phyloP scores from a whole-genome alignment of 2,797 vertebrate genomes.

The Perodicticus potto region DNA sequence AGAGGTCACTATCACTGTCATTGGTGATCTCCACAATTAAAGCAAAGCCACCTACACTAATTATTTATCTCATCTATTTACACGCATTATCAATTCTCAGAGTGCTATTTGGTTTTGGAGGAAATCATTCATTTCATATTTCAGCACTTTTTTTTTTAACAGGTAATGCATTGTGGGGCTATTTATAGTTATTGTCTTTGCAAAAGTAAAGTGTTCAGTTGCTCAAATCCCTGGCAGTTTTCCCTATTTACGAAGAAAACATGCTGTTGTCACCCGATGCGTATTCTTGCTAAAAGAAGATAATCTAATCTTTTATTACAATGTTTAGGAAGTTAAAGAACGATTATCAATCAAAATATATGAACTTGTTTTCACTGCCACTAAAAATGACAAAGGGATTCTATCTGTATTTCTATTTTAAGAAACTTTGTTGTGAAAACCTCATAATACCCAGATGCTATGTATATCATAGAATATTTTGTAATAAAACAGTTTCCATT shows the following conservation, averaged over 20 bases:
- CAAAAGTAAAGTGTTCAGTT: not conserved
- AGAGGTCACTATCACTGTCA: not conserved
- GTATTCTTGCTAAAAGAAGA: not conserved
- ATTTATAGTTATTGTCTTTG: not conserved
- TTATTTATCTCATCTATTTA: not conserved
- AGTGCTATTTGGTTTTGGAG: not conserved
- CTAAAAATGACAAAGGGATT: not conserved
- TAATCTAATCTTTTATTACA: not conserved
- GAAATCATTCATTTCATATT: not conserved
- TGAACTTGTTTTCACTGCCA: not conserved
- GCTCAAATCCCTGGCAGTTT: not conserved
- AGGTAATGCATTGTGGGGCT: not conserved
- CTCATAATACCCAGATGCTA: not conserved
- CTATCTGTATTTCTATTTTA: not conserved
- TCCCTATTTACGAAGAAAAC: not conserved
- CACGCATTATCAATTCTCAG: not conserved
- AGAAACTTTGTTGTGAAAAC: not conserved
- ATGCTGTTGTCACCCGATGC: not conserved
- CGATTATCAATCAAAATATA: not conserved
- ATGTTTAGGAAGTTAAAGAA: not conserved
- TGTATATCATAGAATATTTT: not conserved
- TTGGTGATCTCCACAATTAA: not conserved
- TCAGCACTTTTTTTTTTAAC: not conserved
- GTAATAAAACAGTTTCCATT: conserved; percentile 10
- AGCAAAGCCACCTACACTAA: not conserved